Conservation (phyloP, 1,140 invertebrate genomes). For the Idris sp. region DNA sequence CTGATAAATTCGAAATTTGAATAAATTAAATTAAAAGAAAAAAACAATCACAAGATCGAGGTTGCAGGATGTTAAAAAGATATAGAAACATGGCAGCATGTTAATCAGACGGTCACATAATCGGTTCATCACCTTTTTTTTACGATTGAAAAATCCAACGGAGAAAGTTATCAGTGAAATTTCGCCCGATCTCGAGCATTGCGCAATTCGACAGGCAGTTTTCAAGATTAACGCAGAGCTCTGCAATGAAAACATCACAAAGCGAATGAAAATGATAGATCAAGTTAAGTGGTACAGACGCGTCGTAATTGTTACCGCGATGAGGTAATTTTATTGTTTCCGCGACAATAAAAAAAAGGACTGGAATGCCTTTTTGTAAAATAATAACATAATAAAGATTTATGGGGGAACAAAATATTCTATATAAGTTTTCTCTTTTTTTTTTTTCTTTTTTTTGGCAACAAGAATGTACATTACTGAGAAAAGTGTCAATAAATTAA, state of each 20-base stretch:
- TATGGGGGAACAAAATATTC: conserved; percentile 12
- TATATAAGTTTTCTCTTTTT: too few species aligned
- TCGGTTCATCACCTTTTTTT: conserved; percentile 54
- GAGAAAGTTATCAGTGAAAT: conserved; percentile 61
- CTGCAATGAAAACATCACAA: conserved; percentile 9
- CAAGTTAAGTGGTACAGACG: neutral
- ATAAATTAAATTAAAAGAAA: neutral
- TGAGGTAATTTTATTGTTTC: conserved; percentile 48
- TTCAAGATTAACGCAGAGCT: conserved; percentile 41
- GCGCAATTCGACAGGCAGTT: conserved; percentile 44
- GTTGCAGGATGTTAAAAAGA: too few species aligned
- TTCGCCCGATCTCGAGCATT: conserved; percentile 45
- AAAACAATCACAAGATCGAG: neutral
- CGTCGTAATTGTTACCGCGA: conserved; percentile 10
- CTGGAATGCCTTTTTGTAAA: conserved; percentile 39
- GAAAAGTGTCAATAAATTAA: too few species aligned
- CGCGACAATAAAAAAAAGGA: conserved; percentile 23
- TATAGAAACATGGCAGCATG: conserved; percentile 1
- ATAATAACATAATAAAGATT: conserved; percentile 44
- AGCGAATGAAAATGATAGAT: conserved; percentile 10
- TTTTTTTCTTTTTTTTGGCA: too few species aligned
- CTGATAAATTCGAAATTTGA: conserved; percentile 8
- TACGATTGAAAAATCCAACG: conserved; percentile 47
- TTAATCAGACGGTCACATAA: conserved; percentile 31
- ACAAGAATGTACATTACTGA: too few species aligned